phyloP scores from a whole-genome alignment of 1,140 invertebrate genomes.

The Oncopeltus fasciatus region DNA sequence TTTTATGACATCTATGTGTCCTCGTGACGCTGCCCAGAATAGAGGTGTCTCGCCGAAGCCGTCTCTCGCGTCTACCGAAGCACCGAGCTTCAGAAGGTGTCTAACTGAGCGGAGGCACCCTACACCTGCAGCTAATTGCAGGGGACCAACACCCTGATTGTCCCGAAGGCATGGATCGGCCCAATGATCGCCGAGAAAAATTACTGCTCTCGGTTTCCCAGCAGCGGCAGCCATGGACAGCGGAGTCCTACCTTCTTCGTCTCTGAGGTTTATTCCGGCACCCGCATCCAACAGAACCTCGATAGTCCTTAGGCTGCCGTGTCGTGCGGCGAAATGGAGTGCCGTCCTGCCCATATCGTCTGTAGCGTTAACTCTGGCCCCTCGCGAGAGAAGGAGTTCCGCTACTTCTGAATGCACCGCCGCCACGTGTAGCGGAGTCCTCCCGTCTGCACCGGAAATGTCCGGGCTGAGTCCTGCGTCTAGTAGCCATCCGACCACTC shows the following conservation, averaged over 20 bases:
- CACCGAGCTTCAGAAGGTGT: neutral
- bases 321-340: neutral
- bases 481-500: neutral
- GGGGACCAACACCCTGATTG: neutral
- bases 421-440: neutral
- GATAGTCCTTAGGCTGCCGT: neutral
- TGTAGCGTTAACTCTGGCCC: neutral
- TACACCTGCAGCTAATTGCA: neutral
- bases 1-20: neutral
- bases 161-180: neutral
- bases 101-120: neutral
- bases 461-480: neutral
- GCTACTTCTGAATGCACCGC: neutral
- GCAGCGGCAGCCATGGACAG: neutral
- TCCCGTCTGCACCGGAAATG: neutral
- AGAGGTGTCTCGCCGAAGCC: neutral
- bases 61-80: neutral
- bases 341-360: neutral
- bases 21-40: neutral
- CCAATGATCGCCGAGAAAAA: neutral
- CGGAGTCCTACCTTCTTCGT: neutral
- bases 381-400: neutral
- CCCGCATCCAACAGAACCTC: neutral
- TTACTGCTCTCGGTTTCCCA: neutral
- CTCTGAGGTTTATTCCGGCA: neutral